Evolutionary conservation across 2,888 invertebrate species (phyloP).

Genomic region (Brachyptera risi): DNA sequence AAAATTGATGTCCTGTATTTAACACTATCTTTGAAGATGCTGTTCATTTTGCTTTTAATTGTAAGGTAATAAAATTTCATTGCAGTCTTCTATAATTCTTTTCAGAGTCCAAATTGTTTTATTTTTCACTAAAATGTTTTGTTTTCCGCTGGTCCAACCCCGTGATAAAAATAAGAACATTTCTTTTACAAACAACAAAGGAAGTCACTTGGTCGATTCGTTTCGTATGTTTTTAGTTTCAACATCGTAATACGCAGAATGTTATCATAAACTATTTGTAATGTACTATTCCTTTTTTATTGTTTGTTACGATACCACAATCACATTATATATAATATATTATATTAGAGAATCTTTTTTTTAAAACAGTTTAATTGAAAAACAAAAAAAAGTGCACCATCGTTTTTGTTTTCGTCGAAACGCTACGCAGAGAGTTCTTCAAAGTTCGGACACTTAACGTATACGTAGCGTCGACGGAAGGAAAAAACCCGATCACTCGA

Average conservation of each 20-base stretch:
- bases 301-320: neutral
- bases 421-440: constrained; percentile 15
- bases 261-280: constrained; percentile 2
- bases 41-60: constrained; percentile 11
- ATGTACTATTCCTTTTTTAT: neutral
- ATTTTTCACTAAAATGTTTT: constrained; percentile 20
- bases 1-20: constrained; percentile 20
- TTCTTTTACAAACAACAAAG: constrained; percentile 18
- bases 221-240: constrained; percentile 20
- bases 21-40: constrained; percentile 20
- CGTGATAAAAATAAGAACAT: constrained; percentile 24
- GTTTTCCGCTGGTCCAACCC: constrained; percentile 25
- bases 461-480: too few species aligned
- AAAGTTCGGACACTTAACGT: too few species aligned
- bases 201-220: neutral
- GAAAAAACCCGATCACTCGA: too few species aligned
- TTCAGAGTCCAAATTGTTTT: constrained; percentile 26
- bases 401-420: constrained; percentile 17
- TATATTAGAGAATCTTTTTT: too few species aligned
- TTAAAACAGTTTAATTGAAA: neutral
- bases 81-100: constrained; percentile 29
- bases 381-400: constrained; percentile 26
- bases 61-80: constrained; percentile 22
- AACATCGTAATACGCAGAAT: neutral
- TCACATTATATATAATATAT: neutral